A percentile compares a stretch with the other conserved stretches of the same genome.
These are phyloP conservation scores for Eremobia ochroleuca DNA, from an alignment of 2,888 invertebrate species.

Conservation along the genomic window DNA sequence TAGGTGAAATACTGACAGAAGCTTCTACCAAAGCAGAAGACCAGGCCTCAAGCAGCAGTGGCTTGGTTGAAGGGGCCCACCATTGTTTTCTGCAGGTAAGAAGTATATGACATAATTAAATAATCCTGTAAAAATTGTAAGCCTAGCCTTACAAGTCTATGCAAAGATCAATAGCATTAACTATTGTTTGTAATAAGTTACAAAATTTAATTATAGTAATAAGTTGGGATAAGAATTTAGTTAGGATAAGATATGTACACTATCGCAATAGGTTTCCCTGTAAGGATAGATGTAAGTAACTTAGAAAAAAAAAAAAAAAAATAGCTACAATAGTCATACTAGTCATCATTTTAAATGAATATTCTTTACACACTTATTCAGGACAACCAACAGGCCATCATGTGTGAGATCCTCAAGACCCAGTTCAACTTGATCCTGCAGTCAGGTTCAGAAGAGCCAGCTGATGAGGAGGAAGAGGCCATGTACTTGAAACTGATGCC, in stretches of 20 bases:
- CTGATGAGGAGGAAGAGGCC: slow-evolving; percentile 93
- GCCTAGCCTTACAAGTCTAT: not conserved
- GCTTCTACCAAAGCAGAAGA: slow-evolving; percentile 70
- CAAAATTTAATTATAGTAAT: no score
- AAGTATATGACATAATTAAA: slow-evolving; percentile 17
- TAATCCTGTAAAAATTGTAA: not conserved
- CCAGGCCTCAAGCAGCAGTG: slow-evolving; percentile 73
- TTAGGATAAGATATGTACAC: no score
- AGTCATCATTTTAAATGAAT: not conserved
- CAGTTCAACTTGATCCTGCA: slow-evolving; percentile 94
- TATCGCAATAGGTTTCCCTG: no score
- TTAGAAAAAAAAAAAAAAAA: no score
- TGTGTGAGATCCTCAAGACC: slow-evolving; percentile 94
- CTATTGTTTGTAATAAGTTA: no score
- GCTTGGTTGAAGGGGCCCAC: slow-evolving; percentile 68
- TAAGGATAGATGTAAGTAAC: no score
- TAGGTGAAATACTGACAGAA: slow-evolving; percentile 92
- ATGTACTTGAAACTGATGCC: slow-evolving; percentile 94
- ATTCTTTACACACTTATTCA: slow-evolving; percentile 66
- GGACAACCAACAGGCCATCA: slow-evolving; percentile 92
- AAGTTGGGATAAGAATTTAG: no score
- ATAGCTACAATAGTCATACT: not conserved
- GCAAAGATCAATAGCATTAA: not conserved
- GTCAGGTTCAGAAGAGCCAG: slow-evolving; percentile 81
- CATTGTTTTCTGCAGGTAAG: slow-evolving; percentile 79